These are phyloP conservation scores for Molorchus minor DNA, from an alignment of 2,888 invertebrate genomes.

Conservation along the genomic window DNA sequence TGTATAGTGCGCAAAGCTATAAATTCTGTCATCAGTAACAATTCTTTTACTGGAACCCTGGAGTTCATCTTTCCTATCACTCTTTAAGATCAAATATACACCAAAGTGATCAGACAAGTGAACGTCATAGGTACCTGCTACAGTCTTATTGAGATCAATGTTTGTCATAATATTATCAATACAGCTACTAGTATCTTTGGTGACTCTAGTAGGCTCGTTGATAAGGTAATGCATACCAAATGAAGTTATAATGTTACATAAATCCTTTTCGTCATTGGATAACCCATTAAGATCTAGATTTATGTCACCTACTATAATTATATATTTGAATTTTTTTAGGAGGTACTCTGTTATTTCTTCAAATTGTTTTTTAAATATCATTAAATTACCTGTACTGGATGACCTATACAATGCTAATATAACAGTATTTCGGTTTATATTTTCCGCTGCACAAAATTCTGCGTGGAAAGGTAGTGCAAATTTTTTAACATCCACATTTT, in stretches of 20 bases:
- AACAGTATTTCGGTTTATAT: neutral
- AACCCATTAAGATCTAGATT: neutral
- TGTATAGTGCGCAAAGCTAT: too few relatives aligned
- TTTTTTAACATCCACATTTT: neutral
- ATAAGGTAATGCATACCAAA: neutral
- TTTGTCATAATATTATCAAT: neutral
- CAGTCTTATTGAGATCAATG: neutral
- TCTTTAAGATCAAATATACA: too few relatives aligned
- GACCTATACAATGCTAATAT: neutral
- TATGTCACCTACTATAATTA: neutral
- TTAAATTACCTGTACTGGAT: neutral
- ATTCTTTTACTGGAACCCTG: too few relatives aligned
- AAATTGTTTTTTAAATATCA: neutral
- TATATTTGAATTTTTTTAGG: too few relatives aligned
- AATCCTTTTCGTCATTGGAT: too few relatives aligned
- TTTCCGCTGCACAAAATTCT: neutral
- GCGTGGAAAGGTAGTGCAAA: neutral
- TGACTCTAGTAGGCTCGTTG: neutral
- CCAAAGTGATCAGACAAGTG: constrained; percentile 1
- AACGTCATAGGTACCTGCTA: neutral
- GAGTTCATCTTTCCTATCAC: too few relatives aligned
- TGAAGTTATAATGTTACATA: neutral
- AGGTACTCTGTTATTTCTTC: neutral
- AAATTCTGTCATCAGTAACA: too few relatives aligned
- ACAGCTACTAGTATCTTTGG: neutral